Evolutionary conservation across 1,140 invertebrate species (phyloP).

Genomic region (Hylaeus volcanicus): DNA sequence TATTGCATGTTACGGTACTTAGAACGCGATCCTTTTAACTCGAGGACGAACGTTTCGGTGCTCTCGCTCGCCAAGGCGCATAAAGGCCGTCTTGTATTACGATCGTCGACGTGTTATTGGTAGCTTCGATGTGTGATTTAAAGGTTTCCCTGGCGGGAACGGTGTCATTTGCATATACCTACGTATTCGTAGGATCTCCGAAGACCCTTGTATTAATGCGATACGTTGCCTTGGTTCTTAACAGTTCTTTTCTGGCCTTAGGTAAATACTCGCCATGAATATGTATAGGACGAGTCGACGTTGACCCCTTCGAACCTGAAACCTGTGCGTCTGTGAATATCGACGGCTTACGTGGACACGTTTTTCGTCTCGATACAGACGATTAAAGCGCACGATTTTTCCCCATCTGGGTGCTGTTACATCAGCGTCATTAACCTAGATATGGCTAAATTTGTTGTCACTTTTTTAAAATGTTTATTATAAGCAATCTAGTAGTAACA

Average conservation of each 20-base stretch:
- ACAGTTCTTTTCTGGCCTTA: constrained; percentile 67
- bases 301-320: constrained; percentile 53
- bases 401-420: not conserved
- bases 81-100: constrained; percentile 51
- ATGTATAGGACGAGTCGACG: constrained; percentile 50
- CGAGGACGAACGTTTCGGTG: constrained; percentile 33
- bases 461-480: too few species aligned
- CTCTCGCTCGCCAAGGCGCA: constrained; percentile 13
- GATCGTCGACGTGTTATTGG: constrained; percentile 58
- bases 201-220: constrained; percentile 66
- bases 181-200: constrained; percentile 63
- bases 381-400: constrained; percentile 6
- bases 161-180: constrained; percentile 67
- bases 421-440: not conserved
- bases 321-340: constrained; percentile 32
- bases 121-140: constrained; percentile 65
- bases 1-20: constrained; percentile 51
- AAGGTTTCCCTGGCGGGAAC: constrained; percentile 52
- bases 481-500: too few species aligned
- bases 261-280: constrained; percentile 66
- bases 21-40: constrained; percentile 46
- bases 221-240: constrained; percentile 62
- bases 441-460: too few species aligned
- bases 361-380: constrained; percentile 6
- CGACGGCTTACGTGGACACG: constrained; percentile 15